Evolutionary conservation across 2,113 vertebrate genomes (phyloP).

Genomic region (Pseudopodoces humilis): DNA sequence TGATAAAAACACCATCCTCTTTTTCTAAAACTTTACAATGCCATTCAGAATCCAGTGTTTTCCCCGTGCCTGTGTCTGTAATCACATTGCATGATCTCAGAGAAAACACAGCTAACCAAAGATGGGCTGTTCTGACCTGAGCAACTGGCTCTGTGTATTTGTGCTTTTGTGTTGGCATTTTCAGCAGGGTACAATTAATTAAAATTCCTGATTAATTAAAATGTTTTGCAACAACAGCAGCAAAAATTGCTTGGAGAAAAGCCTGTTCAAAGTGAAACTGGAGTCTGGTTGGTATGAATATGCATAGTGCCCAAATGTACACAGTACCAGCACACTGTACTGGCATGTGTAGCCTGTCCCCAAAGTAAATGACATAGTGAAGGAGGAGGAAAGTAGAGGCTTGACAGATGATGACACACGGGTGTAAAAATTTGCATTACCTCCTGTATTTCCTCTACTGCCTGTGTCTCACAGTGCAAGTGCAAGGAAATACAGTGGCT

Average conservation of each 20-base stretch:
- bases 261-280: not conserved
- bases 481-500: not conserved
- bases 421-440: not conserved
- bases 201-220: slow-evolving; percentile 50
- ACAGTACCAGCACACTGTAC: not conserved
- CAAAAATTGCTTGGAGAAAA: slow-evolving; percentile 19
- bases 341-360: not conserved
- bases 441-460: not conserved
- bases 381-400: not conserved
- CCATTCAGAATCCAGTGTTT: not conserved
- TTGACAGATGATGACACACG: not conserved
- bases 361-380: not conserved
- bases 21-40: not conserved
- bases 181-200: slow-evolving; percentile 43
- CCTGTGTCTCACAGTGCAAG: not conserved
- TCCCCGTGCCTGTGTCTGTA: not conserved
- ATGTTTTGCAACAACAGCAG: not conserved
- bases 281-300: not conserved
- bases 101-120: not conserved
- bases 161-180: not conserved
- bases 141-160: not conserved
- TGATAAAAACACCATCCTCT: not conserved
- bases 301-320: not conserved
- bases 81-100: not conserved
- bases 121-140: not conserved